phyloP scores from a whole-genome alignment of 2,888 invertebrate species.

The Uropetala carovei region DNA sequence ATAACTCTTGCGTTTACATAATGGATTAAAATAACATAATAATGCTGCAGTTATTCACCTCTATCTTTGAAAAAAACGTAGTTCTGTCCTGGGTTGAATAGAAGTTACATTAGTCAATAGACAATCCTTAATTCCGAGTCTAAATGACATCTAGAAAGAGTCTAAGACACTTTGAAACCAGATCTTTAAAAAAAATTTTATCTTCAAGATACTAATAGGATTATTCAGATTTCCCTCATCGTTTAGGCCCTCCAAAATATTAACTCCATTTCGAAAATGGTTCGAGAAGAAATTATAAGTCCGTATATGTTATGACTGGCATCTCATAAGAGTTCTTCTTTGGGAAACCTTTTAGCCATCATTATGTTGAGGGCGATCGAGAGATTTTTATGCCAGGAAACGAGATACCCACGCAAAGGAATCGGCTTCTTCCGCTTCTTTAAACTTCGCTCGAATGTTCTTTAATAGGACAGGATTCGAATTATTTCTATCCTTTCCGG shows the following conservation, averaged over 20 bases:
- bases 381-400: neutral
- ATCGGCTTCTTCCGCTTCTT: neutral
- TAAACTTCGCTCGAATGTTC: neutral
- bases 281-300: neutral
- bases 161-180: neutral
- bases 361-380: neutral
- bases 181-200: neutral
- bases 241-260: neutral
- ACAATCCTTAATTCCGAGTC: constrained; percentile 3
- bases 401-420: neutral
- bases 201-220: neutral
- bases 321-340: neutral
- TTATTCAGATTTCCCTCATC: constrained; percentile 18
- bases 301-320: neutral
- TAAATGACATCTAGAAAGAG: neutral
- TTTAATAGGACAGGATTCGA: neutral
- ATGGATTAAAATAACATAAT: too few relatives aligned
- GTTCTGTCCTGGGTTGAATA: too few relatives aligned
- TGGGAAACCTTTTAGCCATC: neutral
- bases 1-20: too few relatives aligned
- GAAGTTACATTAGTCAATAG: neutral
- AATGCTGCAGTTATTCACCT: too few relatives aligned
- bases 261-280: neutral
- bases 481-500: neutral
- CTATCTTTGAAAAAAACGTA: too few relatives aligned